Conservation (phyloP, 2,888 invertebrate species). For the Camponotus fellah region DNA sequence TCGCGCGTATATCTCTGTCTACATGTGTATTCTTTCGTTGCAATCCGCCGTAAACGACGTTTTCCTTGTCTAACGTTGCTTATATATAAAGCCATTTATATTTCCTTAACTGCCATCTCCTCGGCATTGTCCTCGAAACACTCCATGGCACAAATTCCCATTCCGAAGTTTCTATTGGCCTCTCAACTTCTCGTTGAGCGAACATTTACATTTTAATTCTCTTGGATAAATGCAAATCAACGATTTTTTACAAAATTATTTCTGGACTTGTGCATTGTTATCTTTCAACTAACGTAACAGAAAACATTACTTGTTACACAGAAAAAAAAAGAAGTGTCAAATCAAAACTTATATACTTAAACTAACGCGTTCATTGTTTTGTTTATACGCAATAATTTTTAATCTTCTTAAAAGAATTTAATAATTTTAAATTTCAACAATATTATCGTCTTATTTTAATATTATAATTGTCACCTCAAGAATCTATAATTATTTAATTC, state of each 20-base stretch:
- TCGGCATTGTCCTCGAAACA: conserved; percentile 63
- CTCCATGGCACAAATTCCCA: conserved; percentile 61
- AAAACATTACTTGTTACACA: neutral
- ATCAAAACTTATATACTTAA: too few species aligned
- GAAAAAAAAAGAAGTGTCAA: too few species aligned
- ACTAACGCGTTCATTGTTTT: too few species aligned
- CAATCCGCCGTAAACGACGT: conserved; percentile 48
- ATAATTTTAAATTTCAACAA: too few species aligned
- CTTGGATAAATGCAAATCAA: neutral
- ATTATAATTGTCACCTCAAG: too few species aligned
- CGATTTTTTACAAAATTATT: neutral
- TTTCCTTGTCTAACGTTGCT: conserved; percentile 55
- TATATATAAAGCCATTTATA: conserved; percentile 59
- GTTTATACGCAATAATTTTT: too few species aligned
- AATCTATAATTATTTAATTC: too few species aligned
- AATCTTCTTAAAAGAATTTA: too few species aligned
- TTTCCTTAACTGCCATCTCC: conserved; percentile 66
- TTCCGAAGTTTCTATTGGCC: conserved; percentile 54
- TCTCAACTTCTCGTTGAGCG: conserved; percentile 24
- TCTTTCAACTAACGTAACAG: neutral
- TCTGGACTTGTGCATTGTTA: neutral
- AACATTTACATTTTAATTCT: neutral
- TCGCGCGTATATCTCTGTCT: conserved; percentile 56
- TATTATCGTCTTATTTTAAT: too few species aligned
- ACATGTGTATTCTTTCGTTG: conserved; percentile 28